phyloP scores from a whole-genome alignment of 2,797 vertebrate species.

The Naso thynnoides region DNA sequence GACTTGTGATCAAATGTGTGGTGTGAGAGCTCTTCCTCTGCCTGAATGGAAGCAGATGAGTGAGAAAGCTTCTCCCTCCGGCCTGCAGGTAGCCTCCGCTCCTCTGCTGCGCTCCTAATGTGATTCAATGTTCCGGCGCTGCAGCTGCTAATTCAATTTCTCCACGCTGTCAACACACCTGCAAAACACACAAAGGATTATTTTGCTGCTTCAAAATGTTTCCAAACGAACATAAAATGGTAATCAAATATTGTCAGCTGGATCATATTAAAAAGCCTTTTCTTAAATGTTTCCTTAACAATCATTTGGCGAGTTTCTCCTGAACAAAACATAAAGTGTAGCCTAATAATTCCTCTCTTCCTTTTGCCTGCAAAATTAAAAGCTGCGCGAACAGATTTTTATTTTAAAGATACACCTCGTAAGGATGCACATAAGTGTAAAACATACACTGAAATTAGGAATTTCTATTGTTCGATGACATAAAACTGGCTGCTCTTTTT shows the following conservation, averaged over 20 bases:
- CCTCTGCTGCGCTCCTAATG: conserved; percentile 43
- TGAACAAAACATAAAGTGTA: not conserved
- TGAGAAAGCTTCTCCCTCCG: conserved; percentile 4
- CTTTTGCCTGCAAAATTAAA: not conserved
- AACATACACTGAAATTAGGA: too few species aligned
- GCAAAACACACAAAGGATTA: conserved; percentile 57
- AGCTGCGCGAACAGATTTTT: not conserved
- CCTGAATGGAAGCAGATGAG: not conserved
- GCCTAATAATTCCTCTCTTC: too few species aligned
- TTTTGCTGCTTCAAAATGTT: conserved; percentile 18
- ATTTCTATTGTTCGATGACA: not conserved
- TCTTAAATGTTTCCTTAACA: conserved; percentile 21
- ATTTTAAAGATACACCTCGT: not conserved
- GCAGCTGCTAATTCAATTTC: conserved; percentile 64
- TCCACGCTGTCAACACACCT: conserved; percentile 63
- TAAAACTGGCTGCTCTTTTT: too few species aligned
- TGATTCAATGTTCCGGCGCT: conserved; percentile 50
- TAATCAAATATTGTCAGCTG: conserved; percentile 37
- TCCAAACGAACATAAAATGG: conserved; percentile 26
- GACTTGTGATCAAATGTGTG: not conserved
- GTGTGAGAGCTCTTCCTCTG: not conserved
- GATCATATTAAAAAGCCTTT: conserved; percentile 16
- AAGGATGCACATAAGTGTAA: rapidly evolving
- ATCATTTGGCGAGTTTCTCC: not conserved
- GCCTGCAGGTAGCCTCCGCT: conserved; percentile 58